Conservation (phyloP, 2,888 invertebrate species). For the Platycheirus rosarum region DNA sequence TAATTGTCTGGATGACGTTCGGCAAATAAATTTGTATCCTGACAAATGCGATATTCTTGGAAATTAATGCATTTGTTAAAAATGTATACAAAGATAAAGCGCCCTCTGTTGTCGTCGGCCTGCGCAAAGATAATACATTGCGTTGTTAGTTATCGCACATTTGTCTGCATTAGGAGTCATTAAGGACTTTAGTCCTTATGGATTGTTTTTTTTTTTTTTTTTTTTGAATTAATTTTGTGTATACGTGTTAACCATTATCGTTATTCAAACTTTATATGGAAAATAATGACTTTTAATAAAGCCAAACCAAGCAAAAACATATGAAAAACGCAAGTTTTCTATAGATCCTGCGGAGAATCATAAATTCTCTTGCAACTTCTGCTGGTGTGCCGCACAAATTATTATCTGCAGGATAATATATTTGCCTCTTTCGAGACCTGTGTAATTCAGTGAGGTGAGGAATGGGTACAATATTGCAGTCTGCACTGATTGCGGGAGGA, state of each 20-base stretch:
- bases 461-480: constrained; percentile 1
- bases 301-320: constrained; percentile 18
- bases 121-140: constrained; percentile 13
- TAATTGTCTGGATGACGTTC: constrained; percentile 38
- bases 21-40: constrained; percentile 44
- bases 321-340: constrained; percentile 32
- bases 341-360: constrained; percentile 45
- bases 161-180: constrained; percentile 57
- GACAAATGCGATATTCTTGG: constrained; percentile 29
- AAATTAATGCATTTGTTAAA: constrained; percentile 42
- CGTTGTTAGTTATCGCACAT: constrained; percentile 44
- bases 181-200: constrained; percentile 26
- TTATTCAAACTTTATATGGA: constrained; percentile 23
- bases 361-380: constrained; percentile 24
- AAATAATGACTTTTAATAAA: constrained; percentile 34
- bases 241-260: constrained; percentile 22
- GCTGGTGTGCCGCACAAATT: constrained; percentile 34
- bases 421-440: not conserved
- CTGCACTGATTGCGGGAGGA: constrained; percentile 8
- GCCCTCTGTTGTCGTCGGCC: not conserved
- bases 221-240: constrained; percentile 1
- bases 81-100: constrained; percentile 40
- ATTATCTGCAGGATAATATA: constrained; percentile 58
- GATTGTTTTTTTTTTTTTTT: not conserved
- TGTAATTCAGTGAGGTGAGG: constrained; percentile 1